phyloP scores from a whole-genome alignment of 1,140 invertebrate species.

The Cyrtorhinus lividipennis region DNA sequence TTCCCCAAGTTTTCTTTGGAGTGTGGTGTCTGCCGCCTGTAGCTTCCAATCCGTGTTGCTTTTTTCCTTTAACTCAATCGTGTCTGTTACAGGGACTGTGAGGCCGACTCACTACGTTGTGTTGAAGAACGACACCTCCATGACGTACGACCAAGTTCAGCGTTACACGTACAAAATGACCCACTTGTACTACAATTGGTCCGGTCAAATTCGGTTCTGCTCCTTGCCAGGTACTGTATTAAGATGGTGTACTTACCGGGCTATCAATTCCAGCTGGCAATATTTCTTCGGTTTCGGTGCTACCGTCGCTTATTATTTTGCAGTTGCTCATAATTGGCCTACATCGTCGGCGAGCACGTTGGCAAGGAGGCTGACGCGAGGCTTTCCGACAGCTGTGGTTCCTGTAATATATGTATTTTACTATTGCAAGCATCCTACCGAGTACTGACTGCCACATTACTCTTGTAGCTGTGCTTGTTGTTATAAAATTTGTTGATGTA shows the following conservation, averaged over 20 bases:
- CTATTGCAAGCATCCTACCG: too few species aligned
- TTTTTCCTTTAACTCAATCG: too few species aligned
- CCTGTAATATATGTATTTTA: conserved; percentile 20
- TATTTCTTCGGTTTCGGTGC: too few species aligned
- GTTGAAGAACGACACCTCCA: conserved; percentile 43
- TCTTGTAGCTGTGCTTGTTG: too few species aligned
- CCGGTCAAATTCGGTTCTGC: conserved; percentile 78
- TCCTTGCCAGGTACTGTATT: conserved; percentile 67
- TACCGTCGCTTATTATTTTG: conserved; percentile 23
- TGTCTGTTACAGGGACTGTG: conserved; percentile 62
- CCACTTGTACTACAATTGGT: conserved; percentile 75
- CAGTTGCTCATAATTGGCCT: conserved; percentile 71
- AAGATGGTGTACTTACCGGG: too few species aligned
- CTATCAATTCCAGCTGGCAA: too few species aligned
- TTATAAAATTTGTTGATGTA: too few species aligned
- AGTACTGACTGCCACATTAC: too few species aligned
- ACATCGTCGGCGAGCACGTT: conserved; percentile 48
- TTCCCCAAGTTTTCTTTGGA: too few species aligned
- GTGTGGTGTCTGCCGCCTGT: too few species aligned
- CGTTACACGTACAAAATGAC: conserved; percentile 60
- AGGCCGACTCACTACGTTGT: conserved; percentile 67
- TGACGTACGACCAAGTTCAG: conserved; percentile 52
- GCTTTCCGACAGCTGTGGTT: conserved; percentile 20
- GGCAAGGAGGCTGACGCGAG: conserved; percentile 16
- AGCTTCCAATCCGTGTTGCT: too few species aligned